These are phyloP conservation scores for Melanotaenia duboulayi DNA, from an alignment of 2,113 vertebrate species.

Conservation along the genomic window DNA sequence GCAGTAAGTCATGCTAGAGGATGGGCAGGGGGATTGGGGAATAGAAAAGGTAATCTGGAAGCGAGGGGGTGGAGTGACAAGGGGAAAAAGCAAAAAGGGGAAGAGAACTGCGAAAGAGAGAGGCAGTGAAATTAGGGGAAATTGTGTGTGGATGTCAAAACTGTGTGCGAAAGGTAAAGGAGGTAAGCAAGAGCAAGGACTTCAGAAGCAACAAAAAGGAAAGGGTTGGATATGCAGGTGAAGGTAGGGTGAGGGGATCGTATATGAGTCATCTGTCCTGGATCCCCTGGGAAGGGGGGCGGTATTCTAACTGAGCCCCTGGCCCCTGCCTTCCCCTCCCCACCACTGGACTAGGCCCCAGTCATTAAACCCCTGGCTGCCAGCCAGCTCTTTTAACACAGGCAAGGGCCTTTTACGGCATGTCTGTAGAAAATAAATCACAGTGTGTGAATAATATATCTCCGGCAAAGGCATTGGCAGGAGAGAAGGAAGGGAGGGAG, in stretches of 20 bases:
- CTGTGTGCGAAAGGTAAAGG: conserved; percentile 34
- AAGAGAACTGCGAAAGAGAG: conserved; percentile 41
- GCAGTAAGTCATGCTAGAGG: conserved; percentile 81
- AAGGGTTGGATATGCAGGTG: conserved; percentile 45
- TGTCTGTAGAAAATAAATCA: conserved; percentile 99
- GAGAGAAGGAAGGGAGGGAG: conserved; percentile 71
- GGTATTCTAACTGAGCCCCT: conserved; percentile 84
- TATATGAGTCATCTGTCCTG: conserved; percentile 83
- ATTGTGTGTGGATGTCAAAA: conserved; percentile 40
- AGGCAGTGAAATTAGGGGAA: conserved; percentile 23
- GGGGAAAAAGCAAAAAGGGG: conserved; percentile 52
- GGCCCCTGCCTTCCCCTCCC: conserved; percentile 87
- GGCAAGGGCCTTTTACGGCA: conserved; percentile 93
- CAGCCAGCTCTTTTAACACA: conserved; percentile 98
- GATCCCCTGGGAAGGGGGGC: conserved; percentile 79
- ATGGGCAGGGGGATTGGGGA: conserved; percentile 65
- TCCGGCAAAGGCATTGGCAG: conserved; percentile 87
- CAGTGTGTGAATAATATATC: conserved; percentile 98
- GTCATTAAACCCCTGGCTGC: conserved; percentile 99
- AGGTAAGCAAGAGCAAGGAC: conserved; percentile 54
- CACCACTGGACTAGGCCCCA: conserved; percentile 94
- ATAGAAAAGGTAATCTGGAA: conserved; percentile 70
- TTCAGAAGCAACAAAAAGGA: conserved; percentile 54
- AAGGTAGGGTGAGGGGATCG: conserved; percentile 22
- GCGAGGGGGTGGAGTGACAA: conserved; percentile 64